Base-by-base conservation (phyloP, 1,140 invertebrate genomes). In the Diachasmimorpha longicaudata region DNA sequence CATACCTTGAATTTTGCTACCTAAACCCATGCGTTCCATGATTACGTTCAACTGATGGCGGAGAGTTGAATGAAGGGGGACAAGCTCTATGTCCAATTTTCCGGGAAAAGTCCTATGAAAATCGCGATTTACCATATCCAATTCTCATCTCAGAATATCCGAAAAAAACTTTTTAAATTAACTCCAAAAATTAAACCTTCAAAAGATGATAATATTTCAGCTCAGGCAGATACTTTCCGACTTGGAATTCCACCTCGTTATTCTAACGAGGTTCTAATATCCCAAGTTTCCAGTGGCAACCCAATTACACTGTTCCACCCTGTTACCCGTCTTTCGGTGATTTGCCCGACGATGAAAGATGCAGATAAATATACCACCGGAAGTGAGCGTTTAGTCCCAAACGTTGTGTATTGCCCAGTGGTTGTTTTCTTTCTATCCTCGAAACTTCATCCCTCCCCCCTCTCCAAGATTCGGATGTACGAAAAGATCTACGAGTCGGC, bases 221-320 rank as follows among this genome's bases (percentile, higher is more conserved):
- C n/a, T n/a, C n/a, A n/a, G n/a, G n/a, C n/a, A n/a, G n/a, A n/a
- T n/a, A n/a, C n/a, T n/a, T n/a, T n/a, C n/a, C n/a, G n/a, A n/a
- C n/a, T n/a, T n/a, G n/a, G n/a, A n/a, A n/a, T 87, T 88, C 86
- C 79, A 84, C 84, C 85, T 88, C 86, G 86, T 88, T 88, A 87
- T 85, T 85, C 86, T 88, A 88, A 88, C 86, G 86, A 88, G 86
- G 83, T 86, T 87, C 86, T 88, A 88, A 88, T 87, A 86, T 87
- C 85, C 84, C 14, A 2, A 82, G 83, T 82, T 84, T 83, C 81
- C 85, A 83, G 83, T 55, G 36, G 77, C 81, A 69, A 79, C 79
- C 85, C 86, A 88, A 87, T 88, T 88, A 88, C 83, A 81, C 81
- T 37, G 84, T 80, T 79, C 80, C 79, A 79, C 77, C 76, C 80